Evolutionary conservation across 2,113 vertebrate genomes (phyloP), one percentile per base, ranked within the genome.

Genomic region (Taurulus bubalis): DNA sequence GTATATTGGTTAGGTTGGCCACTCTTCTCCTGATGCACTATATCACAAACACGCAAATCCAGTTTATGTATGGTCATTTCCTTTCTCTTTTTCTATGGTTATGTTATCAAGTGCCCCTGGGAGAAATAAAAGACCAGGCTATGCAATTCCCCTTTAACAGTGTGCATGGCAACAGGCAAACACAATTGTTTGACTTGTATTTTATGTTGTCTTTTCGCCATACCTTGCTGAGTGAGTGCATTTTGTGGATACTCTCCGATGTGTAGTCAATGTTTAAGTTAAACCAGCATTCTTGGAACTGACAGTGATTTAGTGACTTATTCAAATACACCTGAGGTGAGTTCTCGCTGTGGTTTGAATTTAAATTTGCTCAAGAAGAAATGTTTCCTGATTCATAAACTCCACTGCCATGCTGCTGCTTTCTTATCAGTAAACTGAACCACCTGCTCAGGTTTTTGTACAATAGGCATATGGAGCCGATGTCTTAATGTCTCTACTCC

Each of bases 81-180:
- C 78, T 79, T 18, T 69, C 47, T 49, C 64, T 63, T 77, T 75
- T 47, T 56, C 71, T 51, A 88, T 90, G 80, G 38, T 86, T 78
- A 78, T 79, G 60, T 83, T 88, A 92, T 88, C 74, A 82, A 78
- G 55, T 47, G 73, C n/a, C 56, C 79, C 77, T 47, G 71, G 77
- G 71, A 65, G 62, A 65, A 49, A 59, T 63, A 49, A 77, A 71
- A 45, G 14, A 10, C 26, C 49, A 26, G 60, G 53, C 65, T 49
- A 38, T 16, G 67, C 64, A 32, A 71, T 75, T 20, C 8, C 47
- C 14, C 2, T 32, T 55, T 69, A 56, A 26, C 4, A 47, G 24
- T 82, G 55, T 71, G 55, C 42, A 63, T 1, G 47, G n/a, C 64
- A 28, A 30, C 51, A 71, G 34, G 34, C n/a, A 40, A 59, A 78